Conservation (phyloP, 2,888 invertebrate genomes). For the Lithophane semibrunnea region DNA sequence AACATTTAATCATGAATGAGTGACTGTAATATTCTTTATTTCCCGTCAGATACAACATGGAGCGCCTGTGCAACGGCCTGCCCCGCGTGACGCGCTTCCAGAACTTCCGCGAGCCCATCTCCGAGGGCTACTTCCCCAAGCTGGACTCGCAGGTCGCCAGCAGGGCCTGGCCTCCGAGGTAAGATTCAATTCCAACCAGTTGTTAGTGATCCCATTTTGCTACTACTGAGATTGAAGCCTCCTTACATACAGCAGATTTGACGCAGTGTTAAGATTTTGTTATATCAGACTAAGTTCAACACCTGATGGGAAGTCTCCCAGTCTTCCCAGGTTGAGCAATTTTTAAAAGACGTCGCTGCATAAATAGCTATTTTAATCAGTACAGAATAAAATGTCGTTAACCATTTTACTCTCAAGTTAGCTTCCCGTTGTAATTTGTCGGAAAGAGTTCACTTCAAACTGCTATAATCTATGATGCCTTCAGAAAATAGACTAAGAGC, state of each 20-base stretch:
- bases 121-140: slow-evolving; percentile 96
- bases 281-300: neutral
- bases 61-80: slow-evolving; percentile 93
- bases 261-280: neutral
- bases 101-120: slow-evolving; percentile 93
- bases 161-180: slow-evolving; percentile 94
- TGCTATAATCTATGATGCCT: neutral
- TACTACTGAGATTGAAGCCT: neutral
- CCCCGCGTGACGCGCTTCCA: slow-evolving; percentile 91
- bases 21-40: neutral
- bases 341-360: neutral
- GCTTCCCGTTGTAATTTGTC: neutral
- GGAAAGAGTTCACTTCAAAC: neutral
- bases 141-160: slow-evolving; percentile 94
- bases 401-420: neutral
- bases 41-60: slow-evolving; percentile 92
- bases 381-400: too few relatives aligned
- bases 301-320: too few relatives aligned
- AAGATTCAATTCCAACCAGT: neutral
- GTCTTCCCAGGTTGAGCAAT: too few relatives aligned
- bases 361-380: neutral
- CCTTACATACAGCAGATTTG: neutral
- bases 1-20: neutral
- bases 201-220: neutral
- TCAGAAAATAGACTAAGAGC: neutral